Conservation (phyloP, 2,888 invertebrate species). For the Metopia argyrocephala region DNA sequence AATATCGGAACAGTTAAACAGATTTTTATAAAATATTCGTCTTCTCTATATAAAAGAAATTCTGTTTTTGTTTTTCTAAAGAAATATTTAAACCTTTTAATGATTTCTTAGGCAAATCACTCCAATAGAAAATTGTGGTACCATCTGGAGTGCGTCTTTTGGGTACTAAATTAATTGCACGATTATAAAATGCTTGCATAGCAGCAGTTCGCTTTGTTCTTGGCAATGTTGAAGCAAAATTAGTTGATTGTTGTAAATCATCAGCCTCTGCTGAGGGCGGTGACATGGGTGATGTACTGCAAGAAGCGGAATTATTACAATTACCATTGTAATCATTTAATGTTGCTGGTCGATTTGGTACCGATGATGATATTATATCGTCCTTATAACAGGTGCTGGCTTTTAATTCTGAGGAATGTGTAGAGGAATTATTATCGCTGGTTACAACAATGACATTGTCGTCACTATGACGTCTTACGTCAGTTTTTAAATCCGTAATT, state of each 20-base stretch:
- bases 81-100: conserved; percentile 78
- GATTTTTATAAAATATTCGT: not conserved
- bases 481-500: conserved; percentile 39
- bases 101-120: conserved; percentile 84
- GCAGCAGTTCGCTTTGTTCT: conserved; percentile 70
- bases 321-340: conserved; percentile 74
- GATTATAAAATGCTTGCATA: conserved; percentile 74
- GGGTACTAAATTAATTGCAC: conserved; percentile 81
- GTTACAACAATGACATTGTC: conserved; percentile 51
- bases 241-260: conserved; percentile 61
- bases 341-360: conserved; percentile 37
- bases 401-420: conserved; percentile 58
- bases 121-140: conserved; percentile 92
- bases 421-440: conserved; percentile 44
- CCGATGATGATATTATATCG: too few relatives aligned
- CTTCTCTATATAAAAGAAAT: not conserved
- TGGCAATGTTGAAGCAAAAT: conserved; percentile 69
- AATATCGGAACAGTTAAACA: not conserved
- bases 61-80: too few relatives aligned
- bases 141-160: conserved; percentile 89
- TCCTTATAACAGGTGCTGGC: too few relatives aligned
- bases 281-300: conserved; percentile 56
- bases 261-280: conserved; percentile 52
- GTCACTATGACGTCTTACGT: conserved; percentile 60
- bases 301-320: conserved; percentile 67